phyloP scores from a whole-genome alignment of 2,888 invertebrate species.

The Antitype chi region DNA sequence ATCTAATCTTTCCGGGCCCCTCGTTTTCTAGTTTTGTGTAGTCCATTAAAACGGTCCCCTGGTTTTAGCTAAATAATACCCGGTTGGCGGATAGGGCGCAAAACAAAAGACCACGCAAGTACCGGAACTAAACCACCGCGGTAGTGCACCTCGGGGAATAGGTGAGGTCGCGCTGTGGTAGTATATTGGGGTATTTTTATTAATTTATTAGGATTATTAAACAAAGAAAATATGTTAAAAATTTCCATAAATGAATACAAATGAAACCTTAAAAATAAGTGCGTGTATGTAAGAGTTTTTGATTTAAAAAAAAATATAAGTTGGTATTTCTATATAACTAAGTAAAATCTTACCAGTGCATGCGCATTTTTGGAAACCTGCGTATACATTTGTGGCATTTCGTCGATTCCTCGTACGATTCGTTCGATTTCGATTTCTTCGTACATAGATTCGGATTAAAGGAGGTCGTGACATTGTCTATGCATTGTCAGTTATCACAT shows the following conservation, averaged over 20 bases:
- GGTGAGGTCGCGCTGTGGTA: conserved; percentile 76
- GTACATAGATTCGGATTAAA: neutral
- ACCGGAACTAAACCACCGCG: conserved; percentile 88
- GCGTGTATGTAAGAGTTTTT: too few species aligned
- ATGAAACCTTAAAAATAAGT: too few species aligned
- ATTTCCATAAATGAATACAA: too few species aligned
- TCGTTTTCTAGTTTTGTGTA: conserved; percentile 78
- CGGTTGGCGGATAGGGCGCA: conserved; percentile 79
- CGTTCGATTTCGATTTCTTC: too few species aligned
- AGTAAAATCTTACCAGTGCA: neutral
- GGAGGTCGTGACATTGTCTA: neutral
- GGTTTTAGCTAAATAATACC: conserved; percentile 89
- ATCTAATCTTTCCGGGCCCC: conserved; percentile 87
- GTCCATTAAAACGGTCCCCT: conserved; percentile 87
- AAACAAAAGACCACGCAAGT: conserved; percentile 84
- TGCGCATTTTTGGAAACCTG: neutral
- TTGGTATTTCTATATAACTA: neutral
- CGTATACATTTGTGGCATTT: neutral
- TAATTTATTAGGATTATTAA: neutral
- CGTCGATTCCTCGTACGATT: too few species aligned
- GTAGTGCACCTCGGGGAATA: conserved; percentile 85
- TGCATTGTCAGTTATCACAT: too few species aligned
- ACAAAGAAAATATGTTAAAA: too few species aligned
- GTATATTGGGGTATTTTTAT: conserved; percentile 33
- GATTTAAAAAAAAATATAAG: neutral